A percentile compares a stretch with the other conserved stretches of the same genome.
Conservation (phyloP, 2,797 vertebrate genomes). For the Synanceia verrucosa region DNA sequence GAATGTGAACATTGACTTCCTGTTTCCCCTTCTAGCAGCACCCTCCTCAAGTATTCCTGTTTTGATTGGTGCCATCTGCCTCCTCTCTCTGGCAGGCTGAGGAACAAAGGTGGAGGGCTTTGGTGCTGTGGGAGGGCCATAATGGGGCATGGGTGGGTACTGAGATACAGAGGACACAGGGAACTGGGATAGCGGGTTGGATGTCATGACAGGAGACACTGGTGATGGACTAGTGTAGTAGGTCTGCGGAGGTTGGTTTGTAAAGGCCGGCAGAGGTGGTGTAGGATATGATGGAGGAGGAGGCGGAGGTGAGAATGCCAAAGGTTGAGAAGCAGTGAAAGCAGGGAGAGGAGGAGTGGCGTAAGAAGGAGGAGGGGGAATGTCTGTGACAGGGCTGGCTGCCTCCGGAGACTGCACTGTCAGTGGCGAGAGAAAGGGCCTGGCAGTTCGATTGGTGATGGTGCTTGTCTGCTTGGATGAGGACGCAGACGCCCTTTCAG, state of each 20-base stretch:
- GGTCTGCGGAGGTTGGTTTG: slow-evolving; percentile 66
- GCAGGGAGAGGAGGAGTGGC: slow-evolving; percentile 76
- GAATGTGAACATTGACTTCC: slow-evolving; percentile 98
- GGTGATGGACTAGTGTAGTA: slow-evolving; percentile 64
- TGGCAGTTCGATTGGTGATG: slow-evolving; percentile 92
- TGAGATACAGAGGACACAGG: slow-evolving; percentile 74
- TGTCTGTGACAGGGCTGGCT: slow-evolving; percentile 64
- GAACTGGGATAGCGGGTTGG: slow-evolving; percentile 44
- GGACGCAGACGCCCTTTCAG: slow-evolving; percentile 70
- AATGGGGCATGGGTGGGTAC: slow-evolving; percentile 81
- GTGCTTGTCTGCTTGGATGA: slow-evolving; percentile 77
- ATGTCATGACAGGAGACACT: slow-evolving; percentile 62
- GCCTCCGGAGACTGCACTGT: slow-evolving; percentile 65
- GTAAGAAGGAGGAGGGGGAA: slow-evolving; percentile 86
- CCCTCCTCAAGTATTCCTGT: slow-evolving; percentile 92
- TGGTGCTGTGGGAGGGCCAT: slow-evolving; percentile 76
- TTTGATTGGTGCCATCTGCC: slow-evolving; percentile 72
- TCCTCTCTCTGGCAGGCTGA: slow-evolving; percentile 63
- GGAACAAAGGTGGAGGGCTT: slow-evolving; percentile 77
- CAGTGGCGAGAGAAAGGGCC: slow-evolving; percentile 88
- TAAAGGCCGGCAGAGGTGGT: slow-evolving; percentile 78
- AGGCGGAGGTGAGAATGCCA: slow-evolving; percentile 73
- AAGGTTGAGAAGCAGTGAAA: slow-evolving; percentile 56
- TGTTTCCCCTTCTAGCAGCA: slow-evolving; percentile 75
- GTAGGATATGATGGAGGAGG: slow-evolving; percentile 84